phyloP scores from a whole-genome alignment of 2,797 vertebrate genomes.

The Cryptoblepharus egeriae region DNA sequence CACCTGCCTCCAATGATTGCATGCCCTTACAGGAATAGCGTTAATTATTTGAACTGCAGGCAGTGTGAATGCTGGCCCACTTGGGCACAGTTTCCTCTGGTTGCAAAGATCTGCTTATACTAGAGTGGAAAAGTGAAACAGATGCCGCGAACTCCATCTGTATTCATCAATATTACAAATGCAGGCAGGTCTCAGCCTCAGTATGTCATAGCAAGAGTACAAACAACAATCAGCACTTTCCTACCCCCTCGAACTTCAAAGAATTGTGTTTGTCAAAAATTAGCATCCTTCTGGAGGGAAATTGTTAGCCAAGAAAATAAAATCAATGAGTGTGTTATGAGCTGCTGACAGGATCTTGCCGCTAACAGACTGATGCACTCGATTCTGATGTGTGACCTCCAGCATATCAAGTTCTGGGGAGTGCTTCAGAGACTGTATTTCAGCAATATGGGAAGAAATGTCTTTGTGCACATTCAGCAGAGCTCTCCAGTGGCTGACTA shows the following conservation, averaged over 20 bases:
- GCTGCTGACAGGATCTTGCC: slow-evolving; percentile 3
- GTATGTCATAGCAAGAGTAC: slow-evolving; percentile 30
- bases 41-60: neutral
- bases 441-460: neutral
- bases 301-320: slow-evolving; percentile 37
- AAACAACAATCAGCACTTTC: slow-evolving; percentile 42
- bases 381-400: neutral
- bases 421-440: slow-evolving; percentile 24
- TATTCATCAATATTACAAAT: slow-evolving; percentile 43
- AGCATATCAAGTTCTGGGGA: neutral
- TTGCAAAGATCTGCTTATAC: slow-evolving; percentile 41
- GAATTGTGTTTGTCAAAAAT: slow-evolving; percentile 36
- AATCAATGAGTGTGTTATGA: slow-evolving; percentile 30
- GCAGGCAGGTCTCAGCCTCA: slow-evolving; percentile 19
- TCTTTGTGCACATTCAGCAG: slow-evolving; percentile 40
- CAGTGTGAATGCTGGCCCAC: neutral
- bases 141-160: slow-evolving; percentile 42
- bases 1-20: no score
- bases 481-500: neutral
- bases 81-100: slow-evolving; percentile 19
- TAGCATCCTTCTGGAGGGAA: slow-evolving; percentile 20
- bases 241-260: neutral
- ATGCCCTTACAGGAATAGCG: neutral
- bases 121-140: slow-evolving; percentile 22
- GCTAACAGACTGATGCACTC: slow-evolving; percentile 22